Evolutionary conservation across 2,888 invertebrate genomes (phyloP).

Genomic region (Erebia ligea): DNA sequence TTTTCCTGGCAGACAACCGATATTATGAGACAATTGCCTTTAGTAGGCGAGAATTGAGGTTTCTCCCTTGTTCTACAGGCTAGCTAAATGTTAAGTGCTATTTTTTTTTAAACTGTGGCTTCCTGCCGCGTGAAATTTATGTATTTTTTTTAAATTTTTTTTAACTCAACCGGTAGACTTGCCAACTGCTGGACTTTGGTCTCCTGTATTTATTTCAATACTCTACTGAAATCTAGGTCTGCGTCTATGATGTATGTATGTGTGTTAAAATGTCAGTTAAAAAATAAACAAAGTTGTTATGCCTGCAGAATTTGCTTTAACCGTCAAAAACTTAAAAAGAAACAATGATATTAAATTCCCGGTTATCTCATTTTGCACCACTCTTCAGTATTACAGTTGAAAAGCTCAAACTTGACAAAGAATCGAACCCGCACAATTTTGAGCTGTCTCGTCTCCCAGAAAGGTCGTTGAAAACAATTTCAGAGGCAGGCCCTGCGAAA

Average conservation of each 20-base stretch:
- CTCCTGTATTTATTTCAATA: too few relatives aligned
- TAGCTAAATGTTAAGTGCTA: constrained; percentile 7
- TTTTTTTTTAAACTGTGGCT: not conserved
- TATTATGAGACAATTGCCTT: constrained; percentile 77
- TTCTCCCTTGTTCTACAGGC: constrained; percentile 53
- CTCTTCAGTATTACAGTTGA: too few relatives aligned
- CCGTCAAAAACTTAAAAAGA: too few relatives aligned
- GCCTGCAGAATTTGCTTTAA: too few relatives aligned
- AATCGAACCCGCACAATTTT: not conserved
- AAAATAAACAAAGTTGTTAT: too few relatives aligned
- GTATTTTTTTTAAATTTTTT: not conserved
- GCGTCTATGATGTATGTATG: too few relatives aligned
- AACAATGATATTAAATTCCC: too few relatives aligned
- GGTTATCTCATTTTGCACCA: too few relatives aligned
- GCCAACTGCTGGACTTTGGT: too few relatives aligned
- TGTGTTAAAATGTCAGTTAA: too few relatives aligned
- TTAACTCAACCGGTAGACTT: too few relatives aligned
- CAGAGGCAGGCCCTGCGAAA: constrained; percentile 54
- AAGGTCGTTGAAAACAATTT: constrained; percentile 53
- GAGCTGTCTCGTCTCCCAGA: not conserved
- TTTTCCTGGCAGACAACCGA: constrained; percentile 76
- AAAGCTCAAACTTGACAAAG: not conserved
- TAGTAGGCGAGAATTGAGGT: constrained; percentile 70
- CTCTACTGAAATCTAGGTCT: too few relatives aligned
- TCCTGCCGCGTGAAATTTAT: not conserved